Base-by-base conservation (phyloP, 2,797 vertebrate genomes). In the Phataginus tricuspis region DNA sequence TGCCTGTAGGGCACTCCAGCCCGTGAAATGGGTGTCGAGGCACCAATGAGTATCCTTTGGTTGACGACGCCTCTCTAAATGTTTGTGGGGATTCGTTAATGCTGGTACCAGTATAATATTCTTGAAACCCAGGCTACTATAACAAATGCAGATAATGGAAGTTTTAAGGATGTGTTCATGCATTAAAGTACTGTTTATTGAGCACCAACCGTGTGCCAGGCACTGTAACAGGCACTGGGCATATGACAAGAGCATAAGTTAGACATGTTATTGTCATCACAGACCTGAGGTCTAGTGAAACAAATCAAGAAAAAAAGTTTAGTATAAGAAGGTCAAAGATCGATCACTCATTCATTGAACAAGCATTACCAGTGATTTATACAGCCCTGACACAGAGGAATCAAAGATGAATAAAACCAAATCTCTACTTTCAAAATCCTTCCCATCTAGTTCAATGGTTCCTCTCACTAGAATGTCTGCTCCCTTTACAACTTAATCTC, bases 1-100 rank as follows among this genome's bases (percentile, higher is more conserved):
- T 31, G 88, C 91, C 92, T 15, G 2, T 2, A 16, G 92, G 90
- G 75, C 90, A 51, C 82, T 21, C n/a, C 29, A 19, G 80, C 69
- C 93, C 42, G 86, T 5, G 90, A 89, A 83, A 96, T 64, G 96
- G 88, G 94, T 78, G 78, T 93, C 74, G 1, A 19, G 88, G 55
- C 34, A 82, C 90, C 78, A 61, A 0, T 27, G 90, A n/a, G 27
- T 68, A 29, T 64, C 49, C 72, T 53, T 19, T 2, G 53, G 49
- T 42, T 39, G 74, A 49, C 7, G 8, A 90, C 10, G 19, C 69
- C 42, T 68, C 86, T 61, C 69, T 42, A 29, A 51, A 19, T 74
- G 92, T 84, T 82, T 69, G 66, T 7, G n/a, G 59, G 69, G 27
- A 66, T 57, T 78, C 66, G 11, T 57, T 64, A n/a, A 71, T 63